These are phyloP conservation scores for Rhinella marina DNA, from an alignment of 2,797 vertebrate species.

Conservation along the genomic window DNA sequence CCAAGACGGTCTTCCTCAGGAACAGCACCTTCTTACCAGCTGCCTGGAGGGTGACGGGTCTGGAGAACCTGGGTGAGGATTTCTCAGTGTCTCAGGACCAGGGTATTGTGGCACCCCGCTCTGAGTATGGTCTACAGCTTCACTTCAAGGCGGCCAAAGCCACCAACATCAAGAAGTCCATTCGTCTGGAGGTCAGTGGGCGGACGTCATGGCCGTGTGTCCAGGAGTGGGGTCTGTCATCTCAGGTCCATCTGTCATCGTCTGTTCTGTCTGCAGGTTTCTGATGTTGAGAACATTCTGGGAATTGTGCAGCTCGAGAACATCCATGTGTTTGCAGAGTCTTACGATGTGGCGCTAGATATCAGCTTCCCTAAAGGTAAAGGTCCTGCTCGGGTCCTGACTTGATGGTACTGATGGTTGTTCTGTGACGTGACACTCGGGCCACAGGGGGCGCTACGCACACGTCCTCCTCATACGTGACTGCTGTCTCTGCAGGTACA, in stretches of 20 bases:
- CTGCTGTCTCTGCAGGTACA: conserved; percentile 65
- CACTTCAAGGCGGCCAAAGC: conserved; percentile 78
- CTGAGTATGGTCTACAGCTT: conserved; percentile 73
- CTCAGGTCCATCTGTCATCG: not conserved
- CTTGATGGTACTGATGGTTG: not conserved
- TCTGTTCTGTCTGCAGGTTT: conserved; percentile 75
- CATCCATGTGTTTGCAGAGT: conserved; percentile 83
- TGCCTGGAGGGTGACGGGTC: conserved; percentile 82
- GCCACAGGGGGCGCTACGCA: not conserved
- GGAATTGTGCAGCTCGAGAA: conserved; percentile 84
- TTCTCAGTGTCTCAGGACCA: conserved; percentile 76
- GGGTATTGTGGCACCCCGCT: conserved; percentile 73
- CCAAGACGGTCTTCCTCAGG: conserved; percentile 71
- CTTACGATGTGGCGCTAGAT: conserved; percentile 83
- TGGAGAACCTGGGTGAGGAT: conserved; percentile 84
- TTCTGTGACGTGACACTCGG: not conserved
- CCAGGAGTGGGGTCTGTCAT: not conserved
- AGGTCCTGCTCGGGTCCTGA: not conserved
- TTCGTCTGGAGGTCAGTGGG: conserved; percentile 84
- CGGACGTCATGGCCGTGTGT: not conserved
- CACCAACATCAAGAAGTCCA: conserved; percentile 75
- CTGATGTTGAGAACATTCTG: conserved; percentile 83
- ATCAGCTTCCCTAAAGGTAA: conserved; percentile 85
- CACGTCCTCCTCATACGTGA: not conserved
- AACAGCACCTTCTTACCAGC: conserved; percentile 79